Percentiles rank a stretch among this genome's conserved stretches.
Evolutionary conservation across 1,140 invertebrate species (phyloP).

Genomic region (Euura lappo): DNA sequence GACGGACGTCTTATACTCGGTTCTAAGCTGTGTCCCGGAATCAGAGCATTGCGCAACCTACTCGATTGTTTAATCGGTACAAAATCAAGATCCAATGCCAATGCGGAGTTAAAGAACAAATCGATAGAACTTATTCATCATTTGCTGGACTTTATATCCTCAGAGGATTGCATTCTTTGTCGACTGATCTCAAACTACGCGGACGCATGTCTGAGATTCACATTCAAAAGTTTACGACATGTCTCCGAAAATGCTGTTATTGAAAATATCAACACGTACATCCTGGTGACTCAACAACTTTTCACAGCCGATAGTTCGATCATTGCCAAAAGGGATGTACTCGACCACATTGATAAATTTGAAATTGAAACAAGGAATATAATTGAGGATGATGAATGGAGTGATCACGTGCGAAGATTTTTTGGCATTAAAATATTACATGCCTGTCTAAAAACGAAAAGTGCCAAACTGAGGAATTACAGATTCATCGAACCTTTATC

Average conservation of each 20-base stretch:
- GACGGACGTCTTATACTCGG: constrained; percentile 27
- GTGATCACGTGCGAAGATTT: constrained; percentile 23
- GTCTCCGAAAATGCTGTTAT: constrained; percentile 17
- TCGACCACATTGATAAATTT: constrained; percentile 16
- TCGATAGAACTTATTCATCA: constrained; percentile 30
- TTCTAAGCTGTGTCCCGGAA: constrained; percentile 12
- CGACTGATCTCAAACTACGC: constrained; percentile 13
- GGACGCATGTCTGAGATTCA: constrained; percentile 20
- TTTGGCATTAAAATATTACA: constrained; percentile 31
- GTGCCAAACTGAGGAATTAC: not conserved
- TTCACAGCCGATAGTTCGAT: constrained; percentile 13
- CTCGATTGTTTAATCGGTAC: constrained; percentile 18
- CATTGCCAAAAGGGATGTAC: not conserved
- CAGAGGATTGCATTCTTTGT: constrained; percentile 12
- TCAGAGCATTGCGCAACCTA: constrained; percentile 17
- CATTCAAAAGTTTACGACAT: constrained; percentile 24
- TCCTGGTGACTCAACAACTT: constrained; percentile 9
- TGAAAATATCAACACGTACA: constrained; percentile 25
- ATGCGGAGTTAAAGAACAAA: not conserved
- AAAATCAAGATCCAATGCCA: constrained; percentile 31
- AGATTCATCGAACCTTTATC: not conserved
- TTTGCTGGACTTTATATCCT: constrained; percentile 22
- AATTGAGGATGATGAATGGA: constrained; percentile 17
- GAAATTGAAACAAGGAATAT: constrained; percentile 21
- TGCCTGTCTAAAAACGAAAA: constrained; percentile 20